Conservation (phyloP, 2,113 vertebrate species). For the Indicator maculatus region DNA sequence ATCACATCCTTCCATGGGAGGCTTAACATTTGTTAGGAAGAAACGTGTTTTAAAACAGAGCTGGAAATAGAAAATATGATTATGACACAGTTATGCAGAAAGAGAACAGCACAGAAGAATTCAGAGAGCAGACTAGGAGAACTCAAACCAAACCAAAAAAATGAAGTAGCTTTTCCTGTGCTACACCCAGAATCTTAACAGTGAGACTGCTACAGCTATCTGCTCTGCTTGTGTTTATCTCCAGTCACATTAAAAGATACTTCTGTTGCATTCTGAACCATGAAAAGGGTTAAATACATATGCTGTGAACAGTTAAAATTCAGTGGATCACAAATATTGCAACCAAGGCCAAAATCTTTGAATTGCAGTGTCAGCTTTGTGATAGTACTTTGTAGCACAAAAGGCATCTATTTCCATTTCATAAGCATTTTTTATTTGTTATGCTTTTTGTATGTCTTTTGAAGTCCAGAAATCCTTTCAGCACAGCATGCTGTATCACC, state of each 20-base stretch:
- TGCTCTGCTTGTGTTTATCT: not conserved
- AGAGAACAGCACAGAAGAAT: not conserved
- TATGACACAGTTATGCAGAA: not conserved
- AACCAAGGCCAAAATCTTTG: conserved; percentile 7
- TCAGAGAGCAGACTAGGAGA: not conserved
- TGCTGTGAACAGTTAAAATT: not conserved
- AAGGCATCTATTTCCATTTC: conserved; percentile 22
- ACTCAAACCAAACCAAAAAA: not conserved
- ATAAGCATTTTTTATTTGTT: conserved; percentile 20
- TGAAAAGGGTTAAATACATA: not conserved
- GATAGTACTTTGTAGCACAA: not conserved
- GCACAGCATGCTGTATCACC: not conserved
- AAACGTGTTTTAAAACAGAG: conserved; percentile 10
- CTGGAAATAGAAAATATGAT: not conserved
- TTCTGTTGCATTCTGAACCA: not conserved
- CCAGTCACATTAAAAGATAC: not conserved
- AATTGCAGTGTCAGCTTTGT: not conserved
- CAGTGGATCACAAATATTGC: not conserved
- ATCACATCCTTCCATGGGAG: not conserved
- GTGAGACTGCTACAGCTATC: not conserved
- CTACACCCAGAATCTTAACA: not conserved
- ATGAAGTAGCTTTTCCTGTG: not conserved
- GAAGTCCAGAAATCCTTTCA: conserved; percentile 25
- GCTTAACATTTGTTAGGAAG: not conserved
- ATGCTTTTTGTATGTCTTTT: not conserved